Evolutionary conservation across 1,140 invertebrate genomes (phyloP), one percentile per base, ranked within the genome.

Genomic region (Metaphire vulgaris): DNA sequence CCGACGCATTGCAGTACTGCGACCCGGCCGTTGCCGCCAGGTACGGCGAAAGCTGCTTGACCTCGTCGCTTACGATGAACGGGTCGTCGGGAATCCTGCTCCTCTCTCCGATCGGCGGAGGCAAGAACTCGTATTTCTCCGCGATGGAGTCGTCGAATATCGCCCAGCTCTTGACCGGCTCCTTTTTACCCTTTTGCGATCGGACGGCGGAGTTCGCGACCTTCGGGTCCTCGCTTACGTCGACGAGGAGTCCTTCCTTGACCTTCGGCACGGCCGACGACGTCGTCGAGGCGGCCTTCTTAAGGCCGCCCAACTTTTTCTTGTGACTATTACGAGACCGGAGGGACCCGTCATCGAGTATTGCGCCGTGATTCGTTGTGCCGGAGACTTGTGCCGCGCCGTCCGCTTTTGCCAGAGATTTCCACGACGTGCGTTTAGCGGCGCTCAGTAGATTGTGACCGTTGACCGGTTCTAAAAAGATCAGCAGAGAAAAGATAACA

Each of bases 91-190:
- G 2, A n/a, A 32, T n/a, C 16, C 15, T 2, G 32, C 6, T 28
- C 72, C 26, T 31, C 32, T 76, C 34, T 30, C 31, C 31, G 6
- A 76, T 70, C 21, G 75, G 75, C 31, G 68, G 67, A 2, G 75
- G 75, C 33, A 76, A 65, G 56, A 28, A 71, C 34, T 34, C 30
- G 41, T 76, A 76, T 32, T 76, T 76, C 1, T 76, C 75, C 2
- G 69, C 32, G 21, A 76, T 72, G 1, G 75, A 76, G 28, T 69
- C 71, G 29, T 76, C 75, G 31, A 76, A 28, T 29, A 76, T 56
- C 21, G 6, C 41, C 71, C n/a, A 33, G 15, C 64, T 12, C 74
- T 15, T 30, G 31, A 2, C n/a, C 15, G 0, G 41, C 33, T 74
- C 26, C 33, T 41, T 30, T 6, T 56, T 74, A 28, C 34, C 34